Evolutionary conservation across 2,797 vertebrate genomes (phyloP), one percentile per base, ranked within the genome.

Genomic region (Nothura maculosa): DNA sequence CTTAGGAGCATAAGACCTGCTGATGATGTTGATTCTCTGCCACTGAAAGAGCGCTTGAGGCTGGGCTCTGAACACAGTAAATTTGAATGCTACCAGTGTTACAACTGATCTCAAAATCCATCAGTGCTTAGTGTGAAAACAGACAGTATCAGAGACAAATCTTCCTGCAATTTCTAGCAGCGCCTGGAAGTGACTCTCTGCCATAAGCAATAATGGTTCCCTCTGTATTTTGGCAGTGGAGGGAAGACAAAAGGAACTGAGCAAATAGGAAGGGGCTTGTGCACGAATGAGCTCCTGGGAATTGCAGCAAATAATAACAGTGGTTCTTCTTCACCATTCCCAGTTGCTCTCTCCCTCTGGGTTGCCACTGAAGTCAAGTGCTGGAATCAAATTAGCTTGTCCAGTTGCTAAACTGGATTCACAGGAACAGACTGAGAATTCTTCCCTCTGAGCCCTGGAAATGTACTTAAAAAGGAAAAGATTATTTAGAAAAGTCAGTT

Each of bases 1-100:
- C 38, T 91, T 87, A 67, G 40, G 78, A 81, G 77, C n/a, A 74
- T 68, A 75, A 85, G 67, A 90, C 62, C 25, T 60, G 68, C 8
- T 78, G 78, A 3, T 82, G 60, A 27, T 58, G 18, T 64, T 91
- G 30, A 21, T 42, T 42, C 32, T 72, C 52, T 69, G 76, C 62
- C 80, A 64, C 28, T 61, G 42, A 61, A 69, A 76, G 70, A 78
- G 25, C 55, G 66, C 79, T 83, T 92, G 61, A 78, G 61, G 20
- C 25, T 87, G 85, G 57, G 82, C 20, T 62, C 50, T 60, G 42
- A 86, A 73, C 22, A 52, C 22, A 72, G 74, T 40, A 21, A 14
- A 73, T 94, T 63, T 43, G 22, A 83, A 54, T 0, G 21, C 64
- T 1, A 3, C 55, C 84, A 81, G 60, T 15, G 32, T 68, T 88